Base-by-base conservation (phyloP, 2,797 vertebrate species). In the Ctenopoma multispine region DNA sequence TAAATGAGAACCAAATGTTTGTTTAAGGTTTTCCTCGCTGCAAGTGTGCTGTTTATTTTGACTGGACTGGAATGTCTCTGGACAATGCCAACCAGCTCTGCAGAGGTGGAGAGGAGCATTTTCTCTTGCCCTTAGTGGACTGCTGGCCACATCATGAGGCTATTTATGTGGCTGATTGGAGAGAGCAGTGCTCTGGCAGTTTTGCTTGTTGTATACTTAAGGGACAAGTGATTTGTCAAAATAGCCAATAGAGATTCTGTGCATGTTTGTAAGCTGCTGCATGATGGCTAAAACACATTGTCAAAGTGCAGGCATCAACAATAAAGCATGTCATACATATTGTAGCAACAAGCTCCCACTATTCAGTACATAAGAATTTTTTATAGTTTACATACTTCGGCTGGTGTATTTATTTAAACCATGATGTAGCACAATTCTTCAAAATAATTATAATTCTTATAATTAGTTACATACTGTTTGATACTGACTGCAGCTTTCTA, bases 1-100 rank as follows among this genome's bases (percentile, higher is more conserved):
- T 66, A 90, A 93, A 93, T 89, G 76, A 90, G 89, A 93, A 92
- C 91, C 93, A 93, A 94, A 94, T 94, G 94, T 95, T 94, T 93
- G 86, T 88, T 64, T 83, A 86, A 92, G 89, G 88, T 85, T 94
- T 88, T 92, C 87, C 88, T 89, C 77, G 15, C 84, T 76, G 71
- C 56, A 71, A 89, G 81, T 81, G 72, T 23, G 10, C 77, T 81
- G 92, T 93, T 94, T 94, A 86, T 93, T 94, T 92, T 86, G 89
- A 89, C 77, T 83, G 82, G 74, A 50, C 79, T 87, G 89, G 92
- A 94, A 93, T 92, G 86, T 90, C 81, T 92, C 83, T 76, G 71
- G 85, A 87, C 77, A 80, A 89, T 83, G 84, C 90, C 90, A 91
- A 51, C 77, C 77, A 72, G 78, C 80, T 84, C 84, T 79, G 79